Conservation (phyloP, 2,888 invertebrate species). For the Caenorhabditis imperialis region DNA sequence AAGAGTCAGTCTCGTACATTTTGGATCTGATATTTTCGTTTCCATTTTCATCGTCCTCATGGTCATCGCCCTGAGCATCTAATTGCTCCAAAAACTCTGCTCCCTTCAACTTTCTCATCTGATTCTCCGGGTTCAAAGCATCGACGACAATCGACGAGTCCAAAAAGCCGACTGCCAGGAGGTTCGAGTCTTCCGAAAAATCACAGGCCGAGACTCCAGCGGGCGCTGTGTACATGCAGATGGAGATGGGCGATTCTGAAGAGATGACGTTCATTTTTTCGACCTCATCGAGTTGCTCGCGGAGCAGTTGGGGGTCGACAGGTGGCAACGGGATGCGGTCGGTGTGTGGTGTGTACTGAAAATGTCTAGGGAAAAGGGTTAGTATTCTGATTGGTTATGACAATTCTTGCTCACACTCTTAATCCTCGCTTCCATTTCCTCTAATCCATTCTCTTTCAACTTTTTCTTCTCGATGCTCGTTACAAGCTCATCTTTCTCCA, state of each 20-base stretch:
- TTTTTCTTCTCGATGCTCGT: slow-evolving; percentile 57
- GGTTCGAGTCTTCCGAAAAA: slow-evolving; percentile 92
- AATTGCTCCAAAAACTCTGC: slow-evolving; percentile 63
- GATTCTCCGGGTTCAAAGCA: slow-evolving; percentile 62
- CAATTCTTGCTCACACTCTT: slow-evolving; percentile 23
- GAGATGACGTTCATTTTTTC: slow-evolving; percentile 58
- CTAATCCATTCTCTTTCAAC: slow-evolving; percentile 53
- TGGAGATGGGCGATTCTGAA: slow-evolving; percentile 87
- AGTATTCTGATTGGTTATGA: no score
- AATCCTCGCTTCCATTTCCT: slow-evolving; percentile 55
- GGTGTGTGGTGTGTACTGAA: slow-evolving; percentile 49
- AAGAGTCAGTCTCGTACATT: slow-evolving; percentile 57
- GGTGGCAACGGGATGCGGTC: slow-evolving; percentile 76
- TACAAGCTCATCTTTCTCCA: slow-evolving; percentile 58
- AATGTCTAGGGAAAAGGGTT: no score
- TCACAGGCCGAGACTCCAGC: slow-evolving; percentile 87
- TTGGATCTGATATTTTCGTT: slow-evolving; percentile 49
- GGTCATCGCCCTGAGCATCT: slow-evolving; percentile 52
- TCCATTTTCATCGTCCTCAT: no score
- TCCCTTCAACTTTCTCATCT: slow-evolving; percentile 57
- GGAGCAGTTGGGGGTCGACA: slow-evolving; percentile 86
- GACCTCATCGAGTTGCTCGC: slow-evolving; percentile 62
- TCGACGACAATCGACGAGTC: slow-evolving; percentile 64
- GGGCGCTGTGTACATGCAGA: slow-evolving; percentile 92
- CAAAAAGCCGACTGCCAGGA: slow-evolving; percentile 88